A percentile compares a stretch with the other conserved stretches of the same genome.
phyloP scores from a whole-genome alignment of 2,797 vertebrate species.

The Sebastes steindachneri region DNA sequence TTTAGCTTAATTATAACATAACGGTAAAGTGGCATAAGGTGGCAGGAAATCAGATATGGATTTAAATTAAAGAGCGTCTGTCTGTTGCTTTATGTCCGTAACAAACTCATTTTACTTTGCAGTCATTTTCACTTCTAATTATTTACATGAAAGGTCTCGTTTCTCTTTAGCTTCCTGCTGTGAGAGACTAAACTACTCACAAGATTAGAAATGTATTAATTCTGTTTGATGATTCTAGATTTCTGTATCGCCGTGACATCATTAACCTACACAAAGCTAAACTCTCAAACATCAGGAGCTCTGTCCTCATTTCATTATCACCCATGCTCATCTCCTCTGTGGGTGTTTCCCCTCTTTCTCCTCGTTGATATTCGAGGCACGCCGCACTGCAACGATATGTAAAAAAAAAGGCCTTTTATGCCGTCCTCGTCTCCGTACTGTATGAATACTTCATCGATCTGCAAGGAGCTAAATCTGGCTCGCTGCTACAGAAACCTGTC shows the following conservation, averaged over 20 bases:
- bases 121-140: background rate
- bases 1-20: too few relatives aligned
- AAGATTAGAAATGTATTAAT: constrained; percentile 3
- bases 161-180: background rate
- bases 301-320: background rate
- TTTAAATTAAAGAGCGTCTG: background rate
- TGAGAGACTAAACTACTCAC: background rate
- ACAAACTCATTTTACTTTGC: background rate
- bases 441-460: constrained; percentile 65
- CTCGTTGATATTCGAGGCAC: constrained; percentile 53
- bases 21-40: too few relatives aligned
- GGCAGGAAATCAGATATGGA: background rate
- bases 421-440: constrained; percentile 10
- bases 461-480: constrained; percentile 45
- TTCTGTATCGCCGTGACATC: background rate
- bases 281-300: background rate
- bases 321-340: background rate
- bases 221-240: constrained; percentile 16
- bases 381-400: constrained; percentile 41
- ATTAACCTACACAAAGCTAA: background rate
- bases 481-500: constrained; percentile 16
- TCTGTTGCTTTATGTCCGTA: too few relatives aligned
- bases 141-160: background rate
- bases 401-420: constrained; percentile 44
- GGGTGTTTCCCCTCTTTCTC: constrained; percentile 26